Evolutionary conservation across 2,888 invertebrate genomes (phyloP).

Genomic region (Andricus curvator): DNA sequence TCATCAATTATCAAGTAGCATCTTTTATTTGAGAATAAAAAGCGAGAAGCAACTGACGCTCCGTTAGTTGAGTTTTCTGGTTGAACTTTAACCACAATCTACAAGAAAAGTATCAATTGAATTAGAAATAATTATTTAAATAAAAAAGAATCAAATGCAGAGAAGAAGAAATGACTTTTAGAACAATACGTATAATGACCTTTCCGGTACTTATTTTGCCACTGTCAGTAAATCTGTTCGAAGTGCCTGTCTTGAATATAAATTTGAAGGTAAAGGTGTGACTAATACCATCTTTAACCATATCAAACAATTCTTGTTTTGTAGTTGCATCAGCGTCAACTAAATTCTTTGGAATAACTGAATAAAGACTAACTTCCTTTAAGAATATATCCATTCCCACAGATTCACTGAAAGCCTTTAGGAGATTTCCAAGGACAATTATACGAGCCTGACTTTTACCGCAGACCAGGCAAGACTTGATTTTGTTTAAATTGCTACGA

Average conservation of each 20-base stretch:
- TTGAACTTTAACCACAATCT: slow-evolving; percentile 63
- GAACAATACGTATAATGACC: neutral
- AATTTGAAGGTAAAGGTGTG: neutral
- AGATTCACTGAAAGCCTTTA: slow-evolving; percentile 78
- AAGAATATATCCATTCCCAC: slow-evolving; percentile 67
- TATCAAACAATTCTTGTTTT: slow-evolving; percentile 80
- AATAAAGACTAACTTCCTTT: slow-evolving; percentile 69
- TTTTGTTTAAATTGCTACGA: slow-evolving; percentile 80
- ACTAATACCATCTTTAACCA: slow-evolving; percentile 79
- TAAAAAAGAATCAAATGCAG: too few relatives aligned
- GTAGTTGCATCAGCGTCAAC: slow-evolving; percentile 78
- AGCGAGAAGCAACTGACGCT: slow-evolving; percentile 76
- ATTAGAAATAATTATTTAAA: too few relatives aligned
- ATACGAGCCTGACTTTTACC: slow-evolving; percentile 76
- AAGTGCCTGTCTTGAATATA: neutral
- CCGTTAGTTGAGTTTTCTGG: slow-evolving; percentile 29
- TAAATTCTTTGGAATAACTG: slow-evolving; percentile 69
- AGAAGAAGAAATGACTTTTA: too few relatives aligned
- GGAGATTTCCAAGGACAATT: slow-evolving; percentile 79
- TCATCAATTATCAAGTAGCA: slow-evolving; percentile 85
- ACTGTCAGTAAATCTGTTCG: neutral
- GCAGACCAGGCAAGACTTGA: slow-evolving; percentile 81
- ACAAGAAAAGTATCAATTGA: neutral
- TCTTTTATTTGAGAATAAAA: slow-evolving; percentile 61
- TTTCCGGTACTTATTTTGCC: neutral